Evolutionary conservation across 37 sponge, comb jelly and placozoan species (phyloP).

Genomic region (Lycopodina hypogea): DNA sequence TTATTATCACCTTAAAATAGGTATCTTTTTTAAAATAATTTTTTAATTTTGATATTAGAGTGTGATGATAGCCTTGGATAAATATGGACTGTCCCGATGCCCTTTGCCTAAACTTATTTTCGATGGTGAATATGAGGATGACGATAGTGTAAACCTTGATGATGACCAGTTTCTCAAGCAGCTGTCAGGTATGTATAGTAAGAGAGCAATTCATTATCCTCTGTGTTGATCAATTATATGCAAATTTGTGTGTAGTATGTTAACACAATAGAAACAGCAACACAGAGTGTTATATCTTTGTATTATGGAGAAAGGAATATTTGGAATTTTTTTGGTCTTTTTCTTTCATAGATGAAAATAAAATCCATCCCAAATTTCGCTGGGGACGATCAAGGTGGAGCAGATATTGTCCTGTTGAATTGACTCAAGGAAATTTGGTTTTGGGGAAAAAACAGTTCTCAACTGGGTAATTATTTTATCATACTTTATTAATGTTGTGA

Average conservation of each 20-base stretch:
- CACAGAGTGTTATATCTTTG: too few relatives aligned
- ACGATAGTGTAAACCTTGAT: constrained; percentile 48
- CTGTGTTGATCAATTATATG: too few relatives aligned
- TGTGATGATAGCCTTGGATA: constrained; percentile 41
- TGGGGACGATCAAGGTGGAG: constrained; percentile 93
- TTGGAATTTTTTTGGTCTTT: too few relatives aligned
- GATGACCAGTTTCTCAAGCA: constrained; percentile 47
- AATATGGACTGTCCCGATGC: constrained; percentile 31
- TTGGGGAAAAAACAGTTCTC: constrained; percentile 79
- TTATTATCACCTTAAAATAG: background rate
- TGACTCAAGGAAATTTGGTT: constrained; percentile 78
- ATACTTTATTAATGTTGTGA: background rate
- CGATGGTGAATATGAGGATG: constrained; percentile 51
- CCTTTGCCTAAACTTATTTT: constrained; percentile 51
- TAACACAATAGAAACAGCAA: too few relatives aligned
- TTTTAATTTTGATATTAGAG: constrained; percentile 32
- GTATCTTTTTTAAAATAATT: background rate
- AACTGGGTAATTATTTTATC: constrained; percentile 50
- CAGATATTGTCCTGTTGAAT: constrained; percentile 83
- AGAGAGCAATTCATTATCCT: too few relatives aligned
- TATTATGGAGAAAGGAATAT: too few relatives aligned
- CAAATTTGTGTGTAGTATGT: too few relatives aligned
- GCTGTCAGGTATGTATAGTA: constrained; percentile 23
- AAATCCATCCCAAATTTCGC: constrained; percentile 64
- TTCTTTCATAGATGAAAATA: constrained; percentile 48